Base-by-base conservation (phyloP, 2,888 invertebrate species). In the Tortricodes alternella region DNA sequence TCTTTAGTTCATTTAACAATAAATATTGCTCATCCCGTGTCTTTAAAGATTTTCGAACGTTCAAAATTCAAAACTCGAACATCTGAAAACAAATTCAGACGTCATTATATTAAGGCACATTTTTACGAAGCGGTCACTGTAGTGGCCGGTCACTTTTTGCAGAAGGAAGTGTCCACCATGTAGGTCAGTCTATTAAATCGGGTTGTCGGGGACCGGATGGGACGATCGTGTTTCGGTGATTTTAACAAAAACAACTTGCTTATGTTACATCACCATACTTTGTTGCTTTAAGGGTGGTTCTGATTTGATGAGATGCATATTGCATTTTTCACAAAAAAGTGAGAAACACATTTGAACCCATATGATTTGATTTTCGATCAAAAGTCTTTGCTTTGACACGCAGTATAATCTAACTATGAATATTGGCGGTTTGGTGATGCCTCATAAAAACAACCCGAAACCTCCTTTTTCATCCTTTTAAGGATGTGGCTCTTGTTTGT, bases 101-200 rank as follows among this genome's bases (percentile, higher is more conserved):
- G 0, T 0, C 0, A 0, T 2, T 0, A 0, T 0, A 0, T 2
- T 64, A 74, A 53, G 59, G 68, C 59, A 53, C 8, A 46, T 51
- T 62, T 66, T 64, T 3, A 32, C 1, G n/a, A 57, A 29, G 3
- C 5, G 5, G 48, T 27, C 13, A 5, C 6, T 8, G 8, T 16
- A 16, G 39, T 64, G 67, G 66, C 66, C 65, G 66, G 65, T 70
- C 66, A 65, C 64, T 66, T 67, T 66, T 65, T 60, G 64, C 60
- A 61, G 35, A 65, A 65, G 71, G 77, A 73, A 75, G 76, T 78
- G 81, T 78, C 85, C 76, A 82, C 78, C 77, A 77, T 72, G 85
- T 79, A 79, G 88, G 89, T 82, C 89, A 88, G 83, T 85, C 81
- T 85, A 87, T 89, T 85, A 88, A 86, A 85, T 83, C 82, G 75